Evolutionary conservation across 2,797 vertebrate genomes (phyloP), one percentile per base, ranked within the genome.

Genomic region (Sitta carolinensis): DNA sequence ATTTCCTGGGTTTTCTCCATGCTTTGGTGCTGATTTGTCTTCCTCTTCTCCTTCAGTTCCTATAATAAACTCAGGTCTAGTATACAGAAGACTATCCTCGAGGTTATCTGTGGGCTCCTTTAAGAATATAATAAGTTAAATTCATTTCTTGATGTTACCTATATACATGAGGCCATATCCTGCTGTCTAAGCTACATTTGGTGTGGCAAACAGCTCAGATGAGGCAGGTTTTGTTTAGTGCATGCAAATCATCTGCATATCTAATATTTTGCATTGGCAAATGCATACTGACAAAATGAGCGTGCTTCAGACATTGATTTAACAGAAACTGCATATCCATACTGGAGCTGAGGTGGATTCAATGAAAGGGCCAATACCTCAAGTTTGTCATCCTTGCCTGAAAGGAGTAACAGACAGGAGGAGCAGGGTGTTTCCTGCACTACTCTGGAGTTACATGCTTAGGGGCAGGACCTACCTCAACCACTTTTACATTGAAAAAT

Each of bases 41-140:
- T 99, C 98, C 22, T 97, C 98, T 95, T 98, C 98, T 57, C 98
- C 98, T 94, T 99, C 99, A 9, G 96, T 96, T 82, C 98, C 98
- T 17, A 99, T 96, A 63, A 97, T 98, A 92, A 98, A 98, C 91
- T 99, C 98, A 29, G 98, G 96, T 96, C 97, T 98, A 95, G 98
- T 98, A 90, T 98, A 97, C 42, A 99, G 97, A 97, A 99, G 97
- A 38, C 99, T 99, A 52, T 99, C 99, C 95, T 99, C 99, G 52
- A 99, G 98, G 97, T 98, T 98, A 92, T 99, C 99, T 48, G 99
- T 99, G 42, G 99, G 98, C 86, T 99, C 99, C 99, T 99, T 97
- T 81, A 97, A 97, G 91, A 93, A 97, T 7, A 94, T 27, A 96
- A 79, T 9, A 94, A 74, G 43, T 84, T 76, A 87, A 73, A 82